Evolutionary conservation across 2,113 vertebrate species (phyloP).

Genomic region (Stomatorhinus ivindoensis): DNA sequence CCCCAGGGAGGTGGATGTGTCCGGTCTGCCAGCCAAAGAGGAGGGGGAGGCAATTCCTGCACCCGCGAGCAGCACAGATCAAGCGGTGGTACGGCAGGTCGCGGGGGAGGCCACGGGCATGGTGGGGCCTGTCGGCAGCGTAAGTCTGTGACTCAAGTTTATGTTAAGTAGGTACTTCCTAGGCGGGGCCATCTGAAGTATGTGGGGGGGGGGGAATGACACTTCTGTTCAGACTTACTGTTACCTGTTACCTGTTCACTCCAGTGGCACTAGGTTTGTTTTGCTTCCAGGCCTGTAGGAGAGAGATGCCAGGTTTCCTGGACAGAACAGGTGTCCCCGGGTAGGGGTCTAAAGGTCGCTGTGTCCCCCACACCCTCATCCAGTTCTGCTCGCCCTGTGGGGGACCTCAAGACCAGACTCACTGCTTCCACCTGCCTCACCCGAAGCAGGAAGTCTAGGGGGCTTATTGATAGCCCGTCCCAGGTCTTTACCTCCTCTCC

Average conservation of each 20-base stretch:
- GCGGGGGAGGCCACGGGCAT: conserved; percentile 78
- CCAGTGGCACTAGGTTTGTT: conserved; percentile 38
- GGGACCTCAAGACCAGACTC: conserved; percentile 90
- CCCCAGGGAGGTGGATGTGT: conserved; percentile 83
- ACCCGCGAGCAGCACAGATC: conserved; percentile 80
- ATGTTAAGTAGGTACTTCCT: not conserved
- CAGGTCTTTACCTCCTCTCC: conserved; percentile 99
- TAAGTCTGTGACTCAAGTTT: conserved; percentile 16
- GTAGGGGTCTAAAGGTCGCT: conserved; percentile 98
- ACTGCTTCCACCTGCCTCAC: conserved; percentile 77
- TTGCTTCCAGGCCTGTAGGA: conserved; percentile 76
- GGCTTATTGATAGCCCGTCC: conserved; percentile 97
- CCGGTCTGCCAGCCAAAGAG: conserved; percentile 84
- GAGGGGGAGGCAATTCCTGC: conserved; percentile 74
- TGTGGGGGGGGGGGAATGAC: not conserved
- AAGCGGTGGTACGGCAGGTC: conserved; percentile 81
- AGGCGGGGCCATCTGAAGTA: not conserved
- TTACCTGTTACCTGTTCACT: not conserved
- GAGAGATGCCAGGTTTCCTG: conserved; percentile 85
- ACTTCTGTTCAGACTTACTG: not conserved
- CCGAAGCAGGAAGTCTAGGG: conserved; percentile 99
- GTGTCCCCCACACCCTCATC: conserved; percentile 96
- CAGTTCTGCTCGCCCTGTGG: conserved; percentile 96
- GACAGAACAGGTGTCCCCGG: conserved; percentile 96
- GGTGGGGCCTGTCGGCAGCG: conserved; percentile 68